A percentile compares a stretch with the other conserved stretches of the same genome.
Conservation (phyloP, 2,888 invertebrate species). For the Acheta domesticus region DNA sequence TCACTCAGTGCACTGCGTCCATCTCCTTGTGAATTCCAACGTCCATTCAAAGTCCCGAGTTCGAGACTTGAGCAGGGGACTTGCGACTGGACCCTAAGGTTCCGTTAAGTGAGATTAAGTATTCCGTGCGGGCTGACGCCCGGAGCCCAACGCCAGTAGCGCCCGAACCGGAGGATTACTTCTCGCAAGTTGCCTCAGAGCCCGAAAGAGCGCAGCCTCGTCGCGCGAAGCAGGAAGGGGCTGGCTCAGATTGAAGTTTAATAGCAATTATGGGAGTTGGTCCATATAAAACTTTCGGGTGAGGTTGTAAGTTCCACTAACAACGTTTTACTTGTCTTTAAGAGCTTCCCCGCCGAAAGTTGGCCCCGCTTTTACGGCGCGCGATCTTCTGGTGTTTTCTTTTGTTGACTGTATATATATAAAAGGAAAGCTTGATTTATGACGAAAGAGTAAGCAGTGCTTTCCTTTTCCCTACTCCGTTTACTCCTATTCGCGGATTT, state of each 20-base stretch:
- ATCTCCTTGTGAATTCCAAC: too few relatives aligned
- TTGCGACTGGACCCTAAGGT: neutral
- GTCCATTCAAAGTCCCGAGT: too few relatives aligned
- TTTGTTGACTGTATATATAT: neutral
- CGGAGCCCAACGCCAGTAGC: neutral
- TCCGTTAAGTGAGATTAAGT: slow-evolving; percentile 18
- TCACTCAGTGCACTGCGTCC: too few relatives aligned
- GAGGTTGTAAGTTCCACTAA: slow-evolving; percentile 5
- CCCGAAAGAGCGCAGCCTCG: neutral
- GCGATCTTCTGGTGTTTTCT: slow-evolving; percentile 3
- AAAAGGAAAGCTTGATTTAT: slow-evolving; percentile 18
- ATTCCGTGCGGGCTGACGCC: slow-evolving; percentile 4
- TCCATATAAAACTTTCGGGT: slow-evolving; percentile 18
- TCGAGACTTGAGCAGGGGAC: too few relatives aligned
- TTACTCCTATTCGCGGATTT: neutral
- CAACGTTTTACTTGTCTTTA: slow-evolving; percentile 10
- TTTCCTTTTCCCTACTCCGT: slow-evolving; percentile 4
- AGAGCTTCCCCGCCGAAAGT: neutral
- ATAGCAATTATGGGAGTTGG: slow-evolving; percentile 18
- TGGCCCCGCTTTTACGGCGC: slow-evolving; percentile 6
- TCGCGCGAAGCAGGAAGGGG: neutral
- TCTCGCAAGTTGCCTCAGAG: neutral
- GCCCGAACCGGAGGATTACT: neutral
- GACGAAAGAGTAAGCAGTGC: neutral
- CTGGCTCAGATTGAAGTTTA: neutral